These are phyloP conservation scores for Drosophila arizonae DNA, from an alignment of 1,140 invertebrate species.

Conservation along the genomic window DNA sequence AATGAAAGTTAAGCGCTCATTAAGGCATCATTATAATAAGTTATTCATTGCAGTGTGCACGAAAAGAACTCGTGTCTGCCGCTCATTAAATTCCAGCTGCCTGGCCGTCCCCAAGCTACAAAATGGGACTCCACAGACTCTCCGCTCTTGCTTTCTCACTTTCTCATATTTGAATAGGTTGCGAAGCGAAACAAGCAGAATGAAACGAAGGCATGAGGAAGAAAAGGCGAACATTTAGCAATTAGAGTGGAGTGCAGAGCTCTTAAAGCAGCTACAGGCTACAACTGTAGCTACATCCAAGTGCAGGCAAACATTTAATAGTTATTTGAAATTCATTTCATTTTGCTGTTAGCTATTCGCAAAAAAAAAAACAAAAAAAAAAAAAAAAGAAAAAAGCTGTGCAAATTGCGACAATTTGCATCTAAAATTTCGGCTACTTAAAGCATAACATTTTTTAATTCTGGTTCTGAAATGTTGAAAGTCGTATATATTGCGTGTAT, in stretches of 20 bases:
- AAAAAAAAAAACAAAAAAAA: too few species aligned
- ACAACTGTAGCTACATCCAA: not conserved
- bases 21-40: slow-evolving; percentile 70
- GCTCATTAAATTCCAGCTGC: slow-evolving; percentile 53
- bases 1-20: slow-evolving; percentile 76
- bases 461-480: too few species aligned
- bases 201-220: not conserved
- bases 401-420: too few species aligned
- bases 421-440: too few species aligned
- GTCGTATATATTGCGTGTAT: too few species aligned
- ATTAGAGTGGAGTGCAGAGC: slow-evolving; percentile 18
- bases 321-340: not conserved
- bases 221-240: slow-evolving; percentile 10
- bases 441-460: too few species aligned
- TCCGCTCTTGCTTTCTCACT: not conserved
- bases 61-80: slow-evolving; percentile 10
- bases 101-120: slow-evolving; percentile 12
- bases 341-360: not conserved
- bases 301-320: slow-evolving; percentile 3
- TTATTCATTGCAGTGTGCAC: slow-evolving; percentile 48
- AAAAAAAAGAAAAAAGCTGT: too few species aligned
- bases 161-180: not conserved
- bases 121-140: slow-evolving; percentile 1
- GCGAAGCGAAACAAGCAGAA: not conserved
- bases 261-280: not conserved